A percentile compares a stretch with the other conserved stretches of the same genome.
Conservation (phyloP, 2,113 vertebrate genomes). For the Leuciscus idus region DNA sequence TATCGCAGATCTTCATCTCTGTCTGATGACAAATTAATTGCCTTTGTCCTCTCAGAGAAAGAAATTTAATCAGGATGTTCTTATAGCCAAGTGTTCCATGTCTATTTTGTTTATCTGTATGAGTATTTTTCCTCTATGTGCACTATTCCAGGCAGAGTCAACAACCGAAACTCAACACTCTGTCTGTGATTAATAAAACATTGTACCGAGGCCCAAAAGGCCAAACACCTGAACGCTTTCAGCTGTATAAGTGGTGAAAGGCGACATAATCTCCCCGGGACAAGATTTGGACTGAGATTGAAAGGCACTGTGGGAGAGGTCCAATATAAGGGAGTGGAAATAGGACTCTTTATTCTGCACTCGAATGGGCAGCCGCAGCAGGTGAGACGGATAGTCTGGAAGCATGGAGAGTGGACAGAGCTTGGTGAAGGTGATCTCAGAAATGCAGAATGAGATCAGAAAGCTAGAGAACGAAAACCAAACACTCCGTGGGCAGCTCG, state of each 20-base stretch:
- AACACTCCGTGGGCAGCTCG: conserved; percentile 74
- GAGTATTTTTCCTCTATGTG: conserved; percentile 41
- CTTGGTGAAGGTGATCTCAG: conserved; percentile 81
- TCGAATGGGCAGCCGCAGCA: neutral
- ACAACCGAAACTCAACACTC: conserved; percentile 81
- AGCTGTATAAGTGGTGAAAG: conserved; percentile 78
- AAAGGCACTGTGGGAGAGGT: conserved; percentile 44
- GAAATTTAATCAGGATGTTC: conserved; percentile 28
- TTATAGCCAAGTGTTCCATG: conserved; percentile 1
- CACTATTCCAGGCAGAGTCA: conserved; percentile 38
- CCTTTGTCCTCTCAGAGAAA: conserved; percentile 14
- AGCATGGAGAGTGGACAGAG: conserved; percentile 81
- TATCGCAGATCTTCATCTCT: conserved; percentile 41
- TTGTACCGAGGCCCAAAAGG: conserved; percentile 69
- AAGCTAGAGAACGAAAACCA: conserved; percentile 86
- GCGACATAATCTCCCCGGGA: conserved; percentile 70
- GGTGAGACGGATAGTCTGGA: neutral
- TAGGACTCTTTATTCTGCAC: conserved; percentile 24
- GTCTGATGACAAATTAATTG: conserved; percentile 51
- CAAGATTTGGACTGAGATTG: conserved; percentile 69
- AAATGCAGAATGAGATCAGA: conserved; percentile 86
- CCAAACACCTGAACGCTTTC: conserved; percentile 69
- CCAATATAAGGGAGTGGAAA: conserved; percentile 25
- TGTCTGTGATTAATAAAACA: conserved; percentile 86
- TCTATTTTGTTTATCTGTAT: conserved; percentile 58